Percentiles rank a stretch among this genome's conserved stretches.
Evolutionary conservation across 2,888 invertebrate species (phyloP).

Genomic region (Ennomos fuscantarius): DNA sequence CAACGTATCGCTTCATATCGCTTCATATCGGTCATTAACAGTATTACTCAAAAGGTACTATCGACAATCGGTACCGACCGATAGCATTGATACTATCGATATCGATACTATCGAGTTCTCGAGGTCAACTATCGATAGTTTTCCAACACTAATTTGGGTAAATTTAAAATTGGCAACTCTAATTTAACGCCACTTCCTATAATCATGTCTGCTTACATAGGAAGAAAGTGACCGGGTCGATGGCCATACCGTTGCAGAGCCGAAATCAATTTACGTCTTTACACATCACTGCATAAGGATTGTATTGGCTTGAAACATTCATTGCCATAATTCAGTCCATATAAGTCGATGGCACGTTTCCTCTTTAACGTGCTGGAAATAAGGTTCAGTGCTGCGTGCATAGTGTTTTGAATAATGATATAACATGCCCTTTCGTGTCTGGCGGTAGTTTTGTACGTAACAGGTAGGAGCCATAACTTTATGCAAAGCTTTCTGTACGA

Average conservation of each 20-base stretch:
- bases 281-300: neutral
- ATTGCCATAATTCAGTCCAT: too few species aligned
- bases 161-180: neutral
- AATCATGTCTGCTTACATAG: constrained; percentile 4
- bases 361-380: neutral
- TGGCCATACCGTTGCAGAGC: neutral
- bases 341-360: neutral
- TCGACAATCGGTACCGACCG: too few species aligned
- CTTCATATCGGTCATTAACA: too few species aligned
- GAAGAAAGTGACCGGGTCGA: constrained; percentile 6
- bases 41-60: too few species aligned
- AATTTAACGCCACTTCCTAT: neutral
- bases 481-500: constrained; percentile 5
- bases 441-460: constrained; percentile 5
- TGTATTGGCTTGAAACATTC: neutral
- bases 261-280: neutral
- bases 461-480: neutral
- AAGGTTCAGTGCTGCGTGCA: neutral
- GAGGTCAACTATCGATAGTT: too few species aligned
- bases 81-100: too few species aligned
- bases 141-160: too few species aligned
- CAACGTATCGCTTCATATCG: too few species aligned
- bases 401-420: neutral
- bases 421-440: constrained; percentile 18
- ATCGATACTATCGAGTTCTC: too few species aligned